Base-by-base conservation (phyloP, 2,888 invertebrate genomes). In the Temnothorax ravouxi region DNA sequence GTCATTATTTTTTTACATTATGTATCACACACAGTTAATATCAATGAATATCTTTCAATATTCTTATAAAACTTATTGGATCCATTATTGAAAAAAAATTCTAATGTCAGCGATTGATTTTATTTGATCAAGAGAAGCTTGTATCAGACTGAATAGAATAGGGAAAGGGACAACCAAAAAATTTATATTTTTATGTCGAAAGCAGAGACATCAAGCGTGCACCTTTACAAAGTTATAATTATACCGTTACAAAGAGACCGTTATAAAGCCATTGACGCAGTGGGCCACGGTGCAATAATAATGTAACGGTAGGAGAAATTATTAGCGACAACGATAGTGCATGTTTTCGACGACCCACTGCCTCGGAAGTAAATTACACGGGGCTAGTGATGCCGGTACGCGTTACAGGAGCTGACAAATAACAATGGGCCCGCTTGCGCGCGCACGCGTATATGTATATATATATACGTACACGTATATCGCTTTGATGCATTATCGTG, bases 401-500 rank as follows among this genome's bases (percentile, higher is more conserved):
- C 29, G 29, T 29, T 29, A 34, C 18, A 38, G 50, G 15, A 66
- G 13, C 3, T n/a, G n/a, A 11, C 25, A 25, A 71, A 71, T 50
- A 50, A 34, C 2, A 13, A 21, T 25, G 15, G 15, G 4, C 15
- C 41, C 25, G 18, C 25, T 15, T 44, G 21, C n/a, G 41, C 56
- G 25, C 41, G 11, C 34, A 1, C 18, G 15, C 18, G 47, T 34
- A 18, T 18, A 9, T 9, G n/a, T 34, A 6, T 34, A 34, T 6
- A 34, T 34, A 34, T 6, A 34, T 6, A 34, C 29, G 29, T 29
- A 29, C n/a, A 18, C 29, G 11, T 18, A 13, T n/a, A 47, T 44
- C n/a, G 21, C 59, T 79, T 29, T 52, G 75, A 69, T 15, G 54
- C 84, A 75, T 82, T 82, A 82, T 84, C 75, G 47, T 69, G 67